phyloP scores from a whole-genome alignment of 2,888 invertebrate genomes.

The Drosophila robusta region DNA sequence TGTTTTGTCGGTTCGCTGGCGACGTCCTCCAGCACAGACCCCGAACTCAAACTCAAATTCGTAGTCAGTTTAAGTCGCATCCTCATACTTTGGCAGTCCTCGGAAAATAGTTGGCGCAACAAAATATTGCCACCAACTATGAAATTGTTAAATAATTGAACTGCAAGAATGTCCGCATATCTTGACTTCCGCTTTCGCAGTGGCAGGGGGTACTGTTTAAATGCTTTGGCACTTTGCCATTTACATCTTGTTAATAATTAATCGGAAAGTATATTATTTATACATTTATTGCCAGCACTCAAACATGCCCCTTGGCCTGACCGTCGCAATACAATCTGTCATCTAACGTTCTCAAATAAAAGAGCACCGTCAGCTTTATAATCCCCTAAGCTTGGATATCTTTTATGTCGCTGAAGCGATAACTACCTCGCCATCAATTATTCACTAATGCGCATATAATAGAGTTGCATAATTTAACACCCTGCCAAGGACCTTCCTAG shows the following conservation, averaged over 20 bases:
- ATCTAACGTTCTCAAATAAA: not conserved
- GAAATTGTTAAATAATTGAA: constrained; percentile 62
- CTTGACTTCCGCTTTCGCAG: constrained; percentile 7
- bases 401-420: constrained; percentile 22
- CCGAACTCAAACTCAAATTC: not conserved
- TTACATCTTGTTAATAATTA: constrained; percentile 7
- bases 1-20: constrained; percentile 49
- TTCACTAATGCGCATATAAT: constrained; percentile 68
- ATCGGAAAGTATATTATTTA: not conserved
- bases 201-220: not conserved
- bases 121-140: constrained; percentile 58
- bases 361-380: not conserved
- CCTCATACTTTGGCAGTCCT: constrained; percentile 7
- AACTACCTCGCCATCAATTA: constrained; percentile 65
- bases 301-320: not conserved
- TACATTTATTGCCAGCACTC: constrained; percentile 5
- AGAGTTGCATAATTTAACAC: constrained; percentile 71
- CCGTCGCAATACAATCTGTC: constrained; percentile 10
- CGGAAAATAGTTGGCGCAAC: constrained; percentile 66
- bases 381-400: constrained; percentile 13
- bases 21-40: constrained; percentile 3
- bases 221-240: not conserved
- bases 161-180: constrained; percentile 14
- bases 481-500: constrained; percentile 28
- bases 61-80: constrained; percentile 23